Percentiles rank a stretch among this genome's conserved stretches.
These are phyloP conservation scores for Tipula lateralis DNA, from an alignment of 2,888 invertebrate species.

Conservation along the genomic window DNA sequence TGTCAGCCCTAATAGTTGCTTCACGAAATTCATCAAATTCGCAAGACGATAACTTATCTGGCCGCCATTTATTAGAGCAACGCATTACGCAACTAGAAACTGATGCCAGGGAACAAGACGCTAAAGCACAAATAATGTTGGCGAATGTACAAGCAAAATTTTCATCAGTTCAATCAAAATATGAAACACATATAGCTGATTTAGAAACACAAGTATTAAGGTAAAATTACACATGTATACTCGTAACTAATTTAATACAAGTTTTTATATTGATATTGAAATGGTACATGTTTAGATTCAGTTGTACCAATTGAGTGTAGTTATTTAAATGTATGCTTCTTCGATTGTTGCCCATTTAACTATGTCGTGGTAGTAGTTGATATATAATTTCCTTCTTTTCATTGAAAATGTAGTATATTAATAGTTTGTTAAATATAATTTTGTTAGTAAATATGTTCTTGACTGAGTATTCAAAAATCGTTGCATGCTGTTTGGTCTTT, in stretches of 20 bases:
- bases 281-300: neutral
- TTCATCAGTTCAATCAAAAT: slow-evolving; percentile 70
- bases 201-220: slow-evolving; percentile 61
- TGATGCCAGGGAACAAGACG: slow-evolving; percentile 66
- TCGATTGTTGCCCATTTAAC: too few species aligned
- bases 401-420: neutral
- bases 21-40: slow-evolving; percentile 52
- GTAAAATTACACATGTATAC: slow-evolving; percentile 39
- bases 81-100: slow-evolving; percentile 65
- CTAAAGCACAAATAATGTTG: slow-evolving; percentile 64
- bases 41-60: slow-evolving; percentile 48
- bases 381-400: too few species aligned
- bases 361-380: too few species aligned
- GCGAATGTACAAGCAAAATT: slow-evolving; percentile 71
- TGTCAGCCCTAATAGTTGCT: slow-evolving; percentile 69
- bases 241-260: too few species aligned
- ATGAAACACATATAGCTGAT: slow-evolving; percentile 68
- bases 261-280: too few species aligned
- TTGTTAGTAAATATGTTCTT: neutral
- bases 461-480: neutral
- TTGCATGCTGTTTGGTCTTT: neutral
- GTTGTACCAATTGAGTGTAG: neutral
- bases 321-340: neutral
- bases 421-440: neutral
- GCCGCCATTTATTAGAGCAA: slow-evolving; percentile 58